A percentile compares a stretch with the other conserved stretches of the same genome.
phyloP scores from a whole-genome alignment of 2,797 vertebrate species.

The Pangasius djambal region DNA sequence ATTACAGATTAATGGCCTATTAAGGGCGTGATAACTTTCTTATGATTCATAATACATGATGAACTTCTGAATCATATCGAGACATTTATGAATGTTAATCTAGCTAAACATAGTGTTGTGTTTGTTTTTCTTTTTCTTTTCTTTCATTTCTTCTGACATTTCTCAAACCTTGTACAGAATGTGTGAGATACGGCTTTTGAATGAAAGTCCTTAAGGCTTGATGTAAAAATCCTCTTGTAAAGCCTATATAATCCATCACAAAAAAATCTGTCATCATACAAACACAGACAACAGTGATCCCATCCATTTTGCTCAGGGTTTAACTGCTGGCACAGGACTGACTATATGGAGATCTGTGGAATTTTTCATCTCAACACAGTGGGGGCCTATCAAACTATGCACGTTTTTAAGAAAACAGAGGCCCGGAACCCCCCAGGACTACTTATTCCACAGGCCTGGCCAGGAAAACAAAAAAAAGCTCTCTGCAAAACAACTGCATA shows the following conservation, averaged over 20 bases:
- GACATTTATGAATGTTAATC: neutral
- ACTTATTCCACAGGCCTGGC: constrained; percentile 62
- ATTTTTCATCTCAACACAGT: constrained; percentile 13
- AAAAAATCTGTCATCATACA: neutral
- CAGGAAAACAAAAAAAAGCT: constrained; percentile 65
- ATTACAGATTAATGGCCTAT: constrained; percentile 9
- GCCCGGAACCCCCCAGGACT: constrained; percentile 33
- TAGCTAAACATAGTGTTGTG: neutral
- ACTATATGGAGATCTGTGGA: constrained; percentile 10
- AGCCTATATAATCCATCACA: neutral
- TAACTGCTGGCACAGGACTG: constrained; percentile 1
- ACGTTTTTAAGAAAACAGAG: constrained; percentile 47
- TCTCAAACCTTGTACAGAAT: neutral
- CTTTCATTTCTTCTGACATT: neutral
- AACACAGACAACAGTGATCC: neutral
- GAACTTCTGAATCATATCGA: neutral
- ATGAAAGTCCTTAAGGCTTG: neutral
- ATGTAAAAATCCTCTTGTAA: neutral
- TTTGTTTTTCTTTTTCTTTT: neutral
- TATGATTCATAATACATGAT: constrained; percentile 7
- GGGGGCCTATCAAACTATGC: constrained; percentile 39
- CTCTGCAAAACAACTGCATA: constrained; percentile 59
- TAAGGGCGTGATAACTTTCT: neutral
- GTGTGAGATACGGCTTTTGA: neutral
- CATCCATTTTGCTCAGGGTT: constrained; percentile 16